These are phyloP conservation scores for Danio rerio DNA, from an alignment of 2,113 vertebrate species.

Conservation along the genomic window DNA sequence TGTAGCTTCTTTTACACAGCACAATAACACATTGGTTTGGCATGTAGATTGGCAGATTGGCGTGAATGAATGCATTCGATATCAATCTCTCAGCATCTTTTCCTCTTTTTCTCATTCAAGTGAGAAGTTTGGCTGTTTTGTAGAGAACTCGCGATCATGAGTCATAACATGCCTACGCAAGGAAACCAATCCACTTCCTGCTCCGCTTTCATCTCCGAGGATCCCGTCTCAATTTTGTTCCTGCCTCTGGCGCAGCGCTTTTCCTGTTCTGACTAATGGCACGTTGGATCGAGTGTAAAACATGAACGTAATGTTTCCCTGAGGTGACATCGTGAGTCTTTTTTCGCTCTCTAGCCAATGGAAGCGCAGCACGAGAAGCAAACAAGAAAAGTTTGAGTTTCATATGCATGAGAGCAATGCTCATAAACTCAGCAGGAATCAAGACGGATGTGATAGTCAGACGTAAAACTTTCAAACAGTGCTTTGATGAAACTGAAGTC, in stretches of 20 bases:
- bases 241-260: not conserved
- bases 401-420: not conserved
- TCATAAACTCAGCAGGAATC: slow-evolving; percentile 1
- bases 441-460: not conserved
- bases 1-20: no score
- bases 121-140: not conserved
- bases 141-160: not conserved
- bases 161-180: slow-evolving; percentile 4
- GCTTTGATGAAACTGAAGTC: not conserved
- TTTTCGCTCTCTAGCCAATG: not conserved
- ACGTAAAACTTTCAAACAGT: not conserved
- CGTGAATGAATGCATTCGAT: not conserved
- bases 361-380: not conserved
- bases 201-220: slow-evolving; percentile 26
- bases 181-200: slow-evolving; percentile 8
- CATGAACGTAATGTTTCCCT: slow-evolving; percentile 8
- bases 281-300: not conserved
- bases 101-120: not conserved
- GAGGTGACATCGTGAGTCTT: not conserved
- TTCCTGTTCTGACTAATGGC: slow-evolving; percentile 29
- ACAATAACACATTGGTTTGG: not conserved
- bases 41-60: not conserved
- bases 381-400: not conserved
- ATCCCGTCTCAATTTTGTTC: slow-evolving; percentile 31
- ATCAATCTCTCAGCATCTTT: not conserved